Conservation (phyloP, 2,888 invertebrate species). For the Sycophila texana region DNA sequence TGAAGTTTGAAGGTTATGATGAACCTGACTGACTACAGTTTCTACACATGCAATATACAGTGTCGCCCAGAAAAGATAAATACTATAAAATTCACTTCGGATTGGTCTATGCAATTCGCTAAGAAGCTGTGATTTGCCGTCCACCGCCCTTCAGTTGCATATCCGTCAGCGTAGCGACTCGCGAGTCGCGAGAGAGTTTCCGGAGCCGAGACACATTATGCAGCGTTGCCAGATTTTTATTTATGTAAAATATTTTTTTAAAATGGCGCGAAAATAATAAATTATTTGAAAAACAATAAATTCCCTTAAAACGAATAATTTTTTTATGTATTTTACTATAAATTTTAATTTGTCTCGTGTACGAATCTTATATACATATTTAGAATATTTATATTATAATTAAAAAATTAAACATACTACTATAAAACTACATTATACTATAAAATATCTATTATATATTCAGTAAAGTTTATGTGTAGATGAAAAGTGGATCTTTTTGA, state of each 20-base stretch:
- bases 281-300: no score
- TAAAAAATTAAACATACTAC: no score
- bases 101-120: constrained; percentile 17
- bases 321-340: no score
- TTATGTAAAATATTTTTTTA: constrained; percentile 7
- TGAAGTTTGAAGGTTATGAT: neutral
- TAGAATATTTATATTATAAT: no score
- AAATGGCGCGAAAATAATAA: constrained; percentile 21
- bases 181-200: constrained; percentile 5
- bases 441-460: no score
- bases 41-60: neutral
- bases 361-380: no score
- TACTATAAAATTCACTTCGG: neutral
- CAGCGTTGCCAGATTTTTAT: constrained; percentile 43
- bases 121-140: constrained; percentile 1
- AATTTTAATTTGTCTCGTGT: no score
- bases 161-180: neutral
- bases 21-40: neutral
- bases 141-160: neutral
- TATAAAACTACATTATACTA: no score
- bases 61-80: neutral
- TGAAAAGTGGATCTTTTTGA: no score
- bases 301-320: no score
- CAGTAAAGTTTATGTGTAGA: no score
- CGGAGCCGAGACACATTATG: neutral